Percentiles rank a stretch among this genome's conserved stretches.
phyloP scores from a whole-genome alignment of 2,797 vertebrate species.

The Mormyrops attenuatus region DNA sequence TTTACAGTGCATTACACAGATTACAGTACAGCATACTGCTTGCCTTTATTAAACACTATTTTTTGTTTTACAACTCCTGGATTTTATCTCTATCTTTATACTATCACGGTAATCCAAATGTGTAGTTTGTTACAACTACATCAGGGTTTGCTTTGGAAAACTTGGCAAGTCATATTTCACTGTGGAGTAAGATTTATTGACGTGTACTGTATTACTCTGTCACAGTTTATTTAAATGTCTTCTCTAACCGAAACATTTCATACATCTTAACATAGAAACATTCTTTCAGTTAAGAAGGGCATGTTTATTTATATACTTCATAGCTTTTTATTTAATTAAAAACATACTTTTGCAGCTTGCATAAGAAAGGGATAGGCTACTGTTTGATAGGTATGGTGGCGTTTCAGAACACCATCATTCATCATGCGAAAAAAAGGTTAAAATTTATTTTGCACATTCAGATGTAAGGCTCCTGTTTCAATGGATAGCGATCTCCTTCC shows the following conservation, averaged over 20 bases:
- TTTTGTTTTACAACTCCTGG: background rate
- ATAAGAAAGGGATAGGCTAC: background rate
- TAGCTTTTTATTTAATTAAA: background rate
- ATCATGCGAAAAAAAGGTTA: background rate
- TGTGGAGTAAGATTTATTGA: background rate
- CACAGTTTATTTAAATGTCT: slow-evolving; percentile 3
- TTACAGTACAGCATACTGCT: background rate
- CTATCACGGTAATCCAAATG: background rate
- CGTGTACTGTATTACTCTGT: background rate
- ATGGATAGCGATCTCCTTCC: background rate
- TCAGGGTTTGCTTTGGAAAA: background rate
- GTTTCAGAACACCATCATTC: background rate
- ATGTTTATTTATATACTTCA: background rate
- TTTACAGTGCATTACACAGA: background rate
- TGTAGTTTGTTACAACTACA: background rate
- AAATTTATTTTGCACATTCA: background rate
- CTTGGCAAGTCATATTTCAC: background rate
- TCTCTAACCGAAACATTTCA: background rate
- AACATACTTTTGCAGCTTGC: background rate
- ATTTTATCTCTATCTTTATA: background rate
- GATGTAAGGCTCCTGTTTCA: background rate
- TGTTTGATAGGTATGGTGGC: background rate
- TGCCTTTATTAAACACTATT: background rate
- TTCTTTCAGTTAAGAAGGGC: background rate
- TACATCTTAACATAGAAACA: background rate